phyloP scores from a whole-genome alignment of 2,113 vertebrate genomes.

The Phainopepla nitens region DNA sequence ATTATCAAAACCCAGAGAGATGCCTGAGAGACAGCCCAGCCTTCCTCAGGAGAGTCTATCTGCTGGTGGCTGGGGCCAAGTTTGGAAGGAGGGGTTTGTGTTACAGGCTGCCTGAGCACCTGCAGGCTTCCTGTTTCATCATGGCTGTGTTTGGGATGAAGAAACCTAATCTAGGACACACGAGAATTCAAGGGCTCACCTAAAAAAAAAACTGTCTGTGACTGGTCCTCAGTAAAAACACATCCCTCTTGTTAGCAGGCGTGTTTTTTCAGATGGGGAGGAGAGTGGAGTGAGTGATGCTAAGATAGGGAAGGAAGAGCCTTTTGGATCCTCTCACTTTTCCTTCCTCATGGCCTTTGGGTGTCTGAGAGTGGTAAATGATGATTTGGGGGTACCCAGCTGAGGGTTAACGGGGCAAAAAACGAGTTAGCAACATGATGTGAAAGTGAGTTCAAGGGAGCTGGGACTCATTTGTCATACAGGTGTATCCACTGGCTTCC shows the following conservation, averaged over 20 bases:
- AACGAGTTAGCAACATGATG: not conserved
- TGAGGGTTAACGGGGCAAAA: not conserved
- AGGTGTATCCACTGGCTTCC: not conserved
- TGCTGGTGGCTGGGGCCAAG: not conserved
- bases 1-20: not conserved
- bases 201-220: not conserved
- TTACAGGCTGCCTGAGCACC: not conserved
- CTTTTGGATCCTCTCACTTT: not conserved
- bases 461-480: conserved; percentile 1
- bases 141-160: not conserved
- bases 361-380: not conserved
- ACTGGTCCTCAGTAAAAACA: not conserved
- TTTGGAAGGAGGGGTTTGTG: not conserved
- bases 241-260: not conserved
- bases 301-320: not conserved
- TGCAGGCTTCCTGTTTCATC: not conserved
- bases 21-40: not conserved
- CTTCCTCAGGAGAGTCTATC: not conserved
- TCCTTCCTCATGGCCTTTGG: accelerated
- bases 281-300: not conserved
- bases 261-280: not conserved
- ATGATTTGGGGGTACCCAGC: not conserved
- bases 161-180: not conserved
- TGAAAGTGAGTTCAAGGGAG: not conserved
- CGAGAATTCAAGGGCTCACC: not conserved